Conservation (phyloP, 2,797 vertebrate species). For the Sebastes diploproa region DNA sequence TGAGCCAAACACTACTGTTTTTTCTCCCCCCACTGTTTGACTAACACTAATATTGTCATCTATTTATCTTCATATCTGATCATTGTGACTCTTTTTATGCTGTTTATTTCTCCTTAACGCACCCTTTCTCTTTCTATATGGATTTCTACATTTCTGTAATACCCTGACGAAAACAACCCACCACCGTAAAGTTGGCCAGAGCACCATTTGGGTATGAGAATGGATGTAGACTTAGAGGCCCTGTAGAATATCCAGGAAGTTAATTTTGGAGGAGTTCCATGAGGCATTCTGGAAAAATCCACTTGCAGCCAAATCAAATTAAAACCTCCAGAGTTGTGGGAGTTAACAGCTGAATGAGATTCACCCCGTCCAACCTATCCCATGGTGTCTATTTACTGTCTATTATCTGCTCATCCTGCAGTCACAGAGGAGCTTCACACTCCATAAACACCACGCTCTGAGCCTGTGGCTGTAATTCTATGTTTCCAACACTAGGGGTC, state of each 20-base stretch:
- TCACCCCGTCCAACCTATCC: slow-evolving; percentile 38
- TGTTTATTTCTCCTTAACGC: neutral
- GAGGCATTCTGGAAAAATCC: slow-evolving; percentile 58
- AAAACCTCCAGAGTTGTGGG: slow-evolving; percentile 48
- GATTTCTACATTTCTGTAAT: neutral
- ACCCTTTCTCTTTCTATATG: neutral
- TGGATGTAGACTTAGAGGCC: slow-evolving; percentile 57
- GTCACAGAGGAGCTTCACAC: neutral
- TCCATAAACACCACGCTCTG: neutral
- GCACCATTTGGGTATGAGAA: slow-evolving; percentile 32
- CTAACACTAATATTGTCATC: neutral
- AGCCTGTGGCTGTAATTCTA: slow-evolving; percentile 24
- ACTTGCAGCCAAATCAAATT: slow-evolving; percentile 65
- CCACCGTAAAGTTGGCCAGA: slow-evolving; percentile 5
- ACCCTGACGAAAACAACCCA: slow-evolving; percentile 24
- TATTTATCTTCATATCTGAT: neutral
- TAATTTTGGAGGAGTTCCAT: slow-evolving; percentile 73
- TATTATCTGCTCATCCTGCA: slow-evolving; percentile 32
- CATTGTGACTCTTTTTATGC: neutral
- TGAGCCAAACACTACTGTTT: neutral
- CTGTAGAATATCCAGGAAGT: slow-evolving; percentile 75
- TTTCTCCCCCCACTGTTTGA: neutral
- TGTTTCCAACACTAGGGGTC: slow-evolving; percentile 61
- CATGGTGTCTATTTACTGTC: slow-evolving; percentile 17
- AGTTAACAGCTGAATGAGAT: slow-evolving; percentile 54